Evolutionary conservation across 2,888 invertebrate species (phyloP).

Genomic region (Hypomecis punctinalis): DNA sequence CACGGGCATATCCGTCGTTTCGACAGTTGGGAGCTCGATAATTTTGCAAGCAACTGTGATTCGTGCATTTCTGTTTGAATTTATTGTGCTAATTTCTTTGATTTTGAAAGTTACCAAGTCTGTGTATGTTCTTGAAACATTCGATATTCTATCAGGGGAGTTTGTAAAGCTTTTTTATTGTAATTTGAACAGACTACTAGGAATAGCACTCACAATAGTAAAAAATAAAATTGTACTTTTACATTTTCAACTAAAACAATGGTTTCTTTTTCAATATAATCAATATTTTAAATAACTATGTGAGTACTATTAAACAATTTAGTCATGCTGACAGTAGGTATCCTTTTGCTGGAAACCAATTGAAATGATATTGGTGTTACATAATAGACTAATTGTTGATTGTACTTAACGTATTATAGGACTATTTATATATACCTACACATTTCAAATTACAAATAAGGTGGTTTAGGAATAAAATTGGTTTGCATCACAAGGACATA

Average conservation of each 20-base stretch:
- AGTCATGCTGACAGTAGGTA: background rate
- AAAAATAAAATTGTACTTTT: too few relatives aligned
- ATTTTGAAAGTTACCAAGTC: constrained; percentile 17
- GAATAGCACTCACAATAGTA: constrained; percentile 6
- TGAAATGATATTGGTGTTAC: background rate
- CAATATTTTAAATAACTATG: background rate
- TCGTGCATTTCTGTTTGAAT: constrained; percentile 35
- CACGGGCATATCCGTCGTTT: constrained; percentile 2
- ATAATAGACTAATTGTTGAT: too few relatives aligned
- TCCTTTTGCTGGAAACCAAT: constrained; percentile 14
- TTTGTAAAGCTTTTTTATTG: constrained; percentile 26
- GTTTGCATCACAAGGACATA: constrained; percentile 9
- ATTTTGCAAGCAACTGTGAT: constrained; percentile 35
- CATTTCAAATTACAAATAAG: too few relatives aligned
- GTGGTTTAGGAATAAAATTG: background rate
- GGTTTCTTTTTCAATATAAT: background rate
- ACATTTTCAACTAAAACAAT: too few relatives aligned
- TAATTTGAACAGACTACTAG: background rate
- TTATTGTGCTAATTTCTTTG: constrained; percentile 20
- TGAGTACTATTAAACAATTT: constrained; percentile 11
- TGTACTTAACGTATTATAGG: too few relatives aligned
- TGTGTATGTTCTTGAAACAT: constrained; percentile 1
- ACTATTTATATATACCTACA: too few relatives aligned
- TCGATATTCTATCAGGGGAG: constrained; percentile 15
- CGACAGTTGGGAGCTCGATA: background rate